These are phyloP conservation scores for Catocala fraxini DNA, from an alignment of 2,888 invertebrate genomes.

Conservation along the genomic window DNA sequence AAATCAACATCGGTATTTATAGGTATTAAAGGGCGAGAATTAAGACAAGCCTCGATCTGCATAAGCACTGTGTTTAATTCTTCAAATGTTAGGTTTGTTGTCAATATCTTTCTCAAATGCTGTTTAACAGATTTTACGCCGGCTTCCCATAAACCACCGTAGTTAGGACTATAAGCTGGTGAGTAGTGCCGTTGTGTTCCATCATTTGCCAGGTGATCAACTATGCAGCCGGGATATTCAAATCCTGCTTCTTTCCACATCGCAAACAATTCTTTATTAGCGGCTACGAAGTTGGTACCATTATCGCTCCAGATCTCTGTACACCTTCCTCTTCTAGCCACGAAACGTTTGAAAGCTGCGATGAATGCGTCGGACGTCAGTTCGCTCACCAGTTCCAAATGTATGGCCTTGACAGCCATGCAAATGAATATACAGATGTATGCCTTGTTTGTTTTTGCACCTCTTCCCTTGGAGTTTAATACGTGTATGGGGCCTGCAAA, in stretches of 20 bases:
- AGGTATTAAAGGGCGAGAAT: conserved; percentile 4
- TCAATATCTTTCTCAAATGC: conserved; percentile 23
- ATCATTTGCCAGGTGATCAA: too few species aligned
- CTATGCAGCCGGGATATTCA: too few species aligned
- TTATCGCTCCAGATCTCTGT: conserved; percentile 40
- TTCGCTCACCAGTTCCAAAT: conserved; percentile 53
- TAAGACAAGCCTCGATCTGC: conserved; percentile 12
- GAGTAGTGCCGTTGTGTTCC: conserved; percentile 41
- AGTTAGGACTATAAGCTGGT: conserved; percentile 39
- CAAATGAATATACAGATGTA: too few species aligned
- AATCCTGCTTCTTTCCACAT: too few species aligned
- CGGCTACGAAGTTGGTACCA: conserved; percentile 34
- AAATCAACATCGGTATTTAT: conserved; percentile 12
- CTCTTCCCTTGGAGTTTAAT: conserved; percentile 41
- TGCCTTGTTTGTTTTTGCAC: conserved; percentile 21
- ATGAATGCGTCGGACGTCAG: conserved; percentile 51
- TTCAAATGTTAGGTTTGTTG: conserved; percentile 18
- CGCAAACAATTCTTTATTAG: too few species aligned
- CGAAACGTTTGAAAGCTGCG: conserved; percentile 31
- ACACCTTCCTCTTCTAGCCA: conserved; percentile 37
- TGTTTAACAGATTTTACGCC: conserved; percentile 41
- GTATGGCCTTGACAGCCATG: too few species aligned
- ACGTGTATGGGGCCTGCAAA: conserved; percentile 46
- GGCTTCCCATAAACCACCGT: conserved; percentile 28
- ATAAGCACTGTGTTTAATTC: conserved; percentile 15